Evolutionary conservation across 2,888 invertebrate species (phyloP), one percentile per base, ranked within the genome.

Genomic region (Oconnorella tubifera): DNA sequence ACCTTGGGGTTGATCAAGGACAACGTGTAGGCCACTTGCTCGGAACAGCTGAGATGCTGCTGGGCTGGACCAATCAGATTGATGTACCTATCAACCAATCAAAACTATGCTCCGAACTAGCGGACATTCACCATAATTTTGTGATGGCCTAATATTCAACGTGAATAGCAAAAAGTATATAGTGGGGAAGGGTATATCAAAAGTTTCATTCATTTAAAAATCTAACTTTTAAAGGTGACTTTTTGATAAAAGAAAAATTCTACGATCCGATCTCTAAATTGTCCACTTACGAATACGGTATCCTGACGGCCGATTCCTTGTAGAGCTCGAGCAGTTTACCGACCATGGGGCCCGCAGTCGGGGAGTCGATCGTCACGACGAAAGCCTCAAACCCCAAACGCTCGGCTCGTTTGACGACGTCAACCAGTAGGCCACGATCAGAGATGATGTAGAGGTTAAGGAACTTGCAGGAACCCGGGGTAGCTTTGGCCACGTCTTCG

Each of bases 401-500:
- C 81, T 94, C 93, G 0, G 91, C 95, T 3, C 79, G 70, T 73
- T 91, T 85, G 0, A 97, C 87, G 68, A 96, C 84, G 19, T 72
- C 66, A 56, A 72, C 68, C 2, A 80, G 79, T 27, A 79, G 64
- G 48, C 60, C 49, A 23, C 69, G 32, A 86, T 85, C 74, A 84
- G 84, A 0, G 91, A 91, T 1, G 71, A 96, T 89, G 78, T 95
- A 96, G 0, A 96, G 85, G 82, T 97, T 93, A 79, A 93, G 92
- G 92, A 93, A 95, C 78, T 90, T 91, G 25, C 87, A 83, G 0
- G 87, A 88, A 1, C 70, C 74, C 1, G 75, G 73, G 10, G 40
- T 19, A 6, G 40, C 40, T 19, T 19, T 40, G 10, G 19, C 40
- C 40, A 40, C 10, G 40, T 40, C 40, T 6, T 19, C 19, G 40